Base-by-base conservation (phyloP, 2,113 vertebrate genomes). In the Cromileptes altivelis region DNA sequence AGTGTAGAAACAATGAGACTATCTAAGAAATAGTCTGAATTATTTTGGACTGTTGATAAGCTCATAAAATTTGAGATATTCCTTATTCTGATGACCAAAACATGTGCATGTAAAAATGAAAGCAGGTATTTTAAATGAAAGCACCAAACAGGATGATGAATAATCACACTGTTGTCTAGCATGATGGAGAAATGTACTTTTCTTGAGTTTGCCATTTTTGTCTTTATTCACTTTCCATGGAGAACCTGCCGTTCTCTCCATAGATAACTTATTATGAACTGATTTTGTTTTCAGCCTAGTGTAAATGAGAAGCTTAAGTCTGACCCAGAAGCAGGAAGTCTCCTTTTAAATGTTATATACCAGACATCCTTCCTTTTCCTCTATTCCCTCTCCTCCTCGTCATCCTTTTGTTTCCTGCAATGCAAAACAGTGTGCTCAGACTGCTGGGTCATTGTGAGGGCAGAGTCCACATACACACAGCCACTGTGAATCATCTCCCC, bases 351-450 rank as follows among this genome's bases (percentile, higher is more conserved):
- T 33, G 49, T 68, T 76, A n/a, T 23, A 52, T 68, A n/a, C 30
- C 55, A 82, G 63, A 82, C 52, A 30, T 60, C 65, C 52, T 40
- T 50, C 33, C 5, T 13, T 49, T 23, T 56, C 47, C 62, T 68
- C 27, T 9, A 12, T 27, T 30, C 8, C 15, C n/a, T 21, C n/a
- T 70, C n/a, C 6, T 23, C 19, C 6, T 45, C 64, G 30, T 70
- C 42, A 37, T 75, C 70, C 58, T 14, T 17, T 11, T 17, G 47
- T 27, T 87, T 88, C 67, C 79, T 74, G 60, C n/a, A 17, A 90
- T 89, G 86, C 84, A 88, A 90, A 90, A 56, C 58, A 21, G 64
- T 75, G 53, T 52, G 17, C 77, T 50, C 72, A 47, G 53, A 73
- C 30, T 57, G 2, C 49, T 0, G 57, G 87, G 87, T 93, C 81